These are phyloP conservation scores for Temnothorax unifasciatus DNA, from an alignment of 2,888 invertebrate genomes.

Conservation along the genomic window DNA sequence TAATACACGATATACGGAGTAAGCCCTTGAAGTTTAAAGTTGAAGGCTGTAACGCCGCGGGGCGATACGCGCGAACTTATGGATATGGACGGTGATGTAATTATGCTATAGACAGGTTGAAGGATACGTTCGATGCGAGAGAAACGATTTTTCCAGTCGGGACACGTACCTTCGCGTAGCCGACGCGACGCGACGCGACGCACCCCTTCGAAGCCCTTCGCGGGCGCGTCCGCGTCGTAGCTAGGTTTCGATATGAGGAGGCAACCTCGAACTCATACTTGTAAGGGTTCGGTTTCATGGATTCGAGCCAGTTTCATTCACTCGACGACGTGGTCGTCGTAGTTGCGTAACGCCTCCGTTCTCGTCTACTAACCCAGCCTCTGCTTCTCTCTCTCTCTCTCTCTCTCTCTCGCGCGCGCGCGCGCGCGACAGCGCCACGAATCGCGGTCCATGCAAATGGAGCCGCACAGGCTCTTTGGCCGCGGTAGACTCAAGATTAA, in stretches of 20 bases:
- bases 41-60: conserved; percentile 4
- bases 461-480: conserved; percentile 52
- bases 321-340: conserved; percentile 68
- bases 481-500: conserved; percentile 71
- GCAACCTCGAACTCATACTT: conserved; percentile 41
- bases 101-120: conserved; percentile 10
- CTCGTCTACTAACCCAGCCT: conserved; percentile 70
- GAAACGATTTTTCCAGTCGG: conserved; percentile 20
- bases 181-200: not conserved
- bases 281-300: conserved; percentile 74
- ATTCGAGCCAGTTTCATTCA: conserved; percentile 82
- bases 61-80: conserved; percentile 3
- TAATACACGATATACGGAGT: not conserved
- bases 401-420: not conserved
- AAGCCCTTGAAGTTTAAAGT: not conserved
- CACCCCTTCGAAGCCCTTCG: conserved; percentile 10
- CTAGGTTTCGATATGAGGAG: not conserved
- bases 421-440: conserved; percentile 30
- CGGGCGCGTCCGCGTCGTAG: not conserved
- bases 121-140: not conserved
- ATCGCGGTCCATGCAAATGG: conserved; percentile 69
- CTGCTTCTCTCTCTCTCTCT: conserved; percentile 50
- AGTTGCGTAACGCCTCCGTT: conserved; percentile 73
- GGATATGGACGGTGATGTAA: not conserved
- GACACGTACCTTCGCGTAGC: not conserved